Conservation (phyloP, 2,797 vertebrate species). For the Spinus olivaceus region DNA sequence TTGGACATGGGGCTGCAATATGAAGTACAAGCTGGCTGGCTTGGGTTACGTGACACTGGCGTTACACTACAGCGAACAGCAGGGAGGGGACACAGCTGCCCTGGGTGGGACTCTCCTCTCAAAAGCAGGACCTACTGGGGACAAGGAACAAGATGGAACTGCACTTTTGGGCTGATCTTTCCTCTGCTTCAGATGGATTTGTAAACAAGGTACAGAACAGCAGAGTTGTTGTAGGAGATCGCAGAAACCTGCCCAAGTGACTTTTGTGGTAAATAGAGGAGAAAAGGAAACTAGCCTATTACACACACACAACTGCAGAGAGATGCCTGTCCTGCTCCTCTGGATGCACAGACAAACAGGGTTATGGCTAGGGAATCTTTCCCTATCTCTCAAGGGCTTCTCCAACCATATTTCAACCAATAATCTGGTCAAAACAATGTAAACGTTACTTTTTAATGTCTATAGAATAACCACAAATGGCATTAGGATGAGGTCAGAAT, state of each 20-base stretch:
- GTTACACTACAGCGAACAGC: not conserved
- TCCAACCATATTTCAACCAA: slow-evolving; percentile 16
- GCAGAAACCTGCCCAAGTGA: not conserved
- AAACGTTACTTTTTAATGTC: slow-evolving; percentile 57
- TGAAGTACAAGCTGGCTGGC: slow-evolving; percentile 35
- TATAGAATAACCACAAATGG: slow-evolving; percentile 42
- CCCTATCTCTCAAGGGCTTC: not conserved
- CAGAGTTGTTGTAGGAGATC: not conserved
- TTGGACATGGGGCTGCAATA: slow-evolving; percentile 12
- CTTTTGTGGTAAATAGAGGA: not conserved
- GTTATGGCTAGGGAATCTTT: not conserved
- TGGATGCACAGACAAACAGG: not conserved
- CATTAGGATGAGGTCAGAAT: slow-evolving; percentile 67
- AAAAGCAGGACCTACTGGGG: slow-evolving; percentile 37
- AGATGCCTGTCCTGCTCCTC: not conserved
- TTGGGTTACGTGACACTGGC: not conserved
- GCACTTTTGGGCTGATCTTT: not conserved
- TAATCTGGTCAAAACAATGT: slow-evolving; percentile 61
- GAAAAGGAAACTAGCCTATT: slow-evolving; percentile 20
- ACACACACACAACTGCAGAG: slow-evolving; percentile 1
- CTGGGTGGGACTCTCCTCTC: not conserved
- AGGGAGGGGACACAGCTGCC: slow-evolving; percentile 27
- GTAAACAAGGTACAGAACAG: slow-evolving; percentile 11
- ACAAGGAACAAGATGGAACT: not conserved
- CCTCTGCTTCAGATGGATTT: slow-evolving; percentile 16